Base-by-base conservation (phyloP, 2,888 invertebrate genomes). In the Drosophila dives region DNA sequence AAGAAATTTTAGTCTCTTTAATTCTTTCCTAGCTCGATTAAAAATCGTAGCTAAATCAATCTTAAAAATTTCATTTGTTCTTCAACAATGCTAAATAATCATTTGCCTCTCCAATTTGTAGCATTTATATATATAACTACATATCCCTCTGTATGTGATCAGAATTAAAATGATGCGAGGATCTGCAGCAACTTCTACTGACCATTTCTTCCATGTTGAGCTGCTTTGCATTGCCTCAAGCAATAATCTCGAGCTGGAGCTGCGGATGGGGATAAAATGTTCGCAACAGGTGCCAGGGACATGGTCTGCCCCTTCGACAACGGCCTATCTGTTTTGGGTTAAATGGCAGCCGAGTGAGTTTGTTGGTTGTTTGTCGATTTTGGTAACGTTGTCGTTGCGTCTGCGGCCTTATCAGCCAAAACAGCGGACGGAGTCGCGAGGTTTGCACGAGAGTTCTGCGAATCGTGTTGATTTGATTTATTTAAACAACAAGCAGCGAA, bases 401-500 rank as follows among this genome's bases (percentile, higher is more conserved):
- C 49, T 48, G 40, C 65, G 55, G 23, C 48, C 80, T 83, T 84
- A 83, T 83, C 86, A 74, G 79, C 61, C n/a, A 58, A 40, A 32
- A 50, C n/a, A 6, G 7, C 42, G 26, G n/a, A 20, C 29, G 58
- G 61, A 50, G 63, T 54, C 40, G 54, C 56, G 20, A 6, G 56
- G 72, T 61, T 75, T 64, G 64, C 73, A 67, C 60, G 71, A 67
- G 60, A 72, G 76, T 89, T 89, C 90, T 86, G 75, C 83, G 90
- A 90, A 90, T 90, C 88, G 89, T 89, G 90, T 89, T 86, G 89
- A 85, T 88, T 90, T 90, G 90, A 90, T 90, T 90, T 90, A 90
- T 90, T 83, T 82, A 75, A 80, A 72, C 76, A 77, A 61, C 62
- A 56, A 64, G 75, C 53, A 64, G 48, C 56, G 17, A 45, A 54